Base-by-base conservation (phyloP, 2,797 vertebrate species). In the Chaetophractus vellerosus region DNA sequence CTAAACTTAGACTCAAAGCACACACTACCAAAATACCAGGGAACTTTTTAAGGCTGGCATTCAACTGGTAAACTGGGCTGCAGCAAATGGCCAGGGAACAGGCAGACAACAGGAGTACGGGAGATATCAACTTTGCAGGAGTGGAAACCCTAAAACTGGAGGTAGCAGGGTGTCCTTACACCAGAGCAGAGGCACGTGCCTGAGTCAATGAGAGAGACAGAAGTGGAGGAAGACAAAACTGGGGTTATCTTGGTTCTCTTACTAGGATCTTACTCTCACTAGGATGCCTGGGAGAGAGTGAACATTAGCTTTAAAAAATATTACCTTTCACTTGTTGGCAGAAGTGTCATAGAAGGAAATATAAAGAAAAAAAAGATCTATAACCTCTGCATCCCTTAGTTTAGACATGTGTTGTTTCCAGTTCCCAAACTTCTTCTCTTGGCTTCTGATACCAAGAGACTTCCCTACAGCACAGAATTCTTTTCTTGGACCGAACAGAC, bases 1-100 rank as follows among this genome's bases (percentile, higher is more conserved):
- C 74, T 91, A 88, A 88, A 92, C 8, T 82, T 61, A 91, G 63
- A 81, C 26, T 87, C 68, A 79, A 55, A 24, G 41, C 10, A 8
- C 45, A 45, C 45, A 45, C 45, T 45, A 45, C 45, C 45, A n/a
- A 90, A 91, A 71, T 18, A 55, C 23, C 59, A 57, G 63, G 41
- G 63, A 63, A 23, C 21, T 59, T 57, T 69, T 57, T 72, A 85
- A 72, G 31, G 4, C 41, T n/a, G 24, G 28, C 6, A 57, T 41
- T 81, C 24, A 85, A 48, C 16, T 64, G 16, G 36, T 31, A 69
- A 79, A 31, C 23, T 66, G 48, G 11, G 11, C 16, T 52, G 64
- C 21, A 33, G 72, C 38, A 61, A 45, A 93, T 52, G 81, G 48
- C 24, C 50, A n/a, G 45, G 63, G 26, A n/a, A 18, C 59, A 55